phyloP scores from a whole-genome alignment of 2,888 invertebrate species.

The Pseudanteris insignis region DNA sequence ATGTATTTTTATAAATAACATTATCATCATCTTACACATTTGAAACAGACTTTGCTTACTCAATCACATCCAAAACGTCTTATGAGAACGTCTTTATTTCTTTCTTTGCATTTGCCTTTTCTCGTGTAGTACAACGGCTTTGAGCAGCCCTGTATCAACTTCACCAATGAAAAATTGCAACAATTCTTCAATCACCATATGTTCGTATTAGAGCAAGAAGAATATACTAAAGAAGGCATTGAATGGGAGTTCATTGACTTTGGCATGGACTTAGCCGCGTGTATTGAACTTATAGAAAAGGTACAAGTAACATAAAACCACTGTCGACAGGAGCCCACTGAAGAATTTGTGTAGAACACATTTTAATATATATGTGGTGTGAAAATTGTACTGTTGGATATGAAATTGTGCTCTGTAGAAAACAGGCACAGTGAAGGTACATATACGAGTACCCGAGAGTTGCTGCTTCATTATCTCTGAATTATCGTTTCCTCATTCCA shows the following conservation, averaged over 20 bases:
- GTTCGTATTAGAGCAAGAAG: conserved; percentile 97
- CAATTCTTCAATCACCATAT: conserved; percentile 99
- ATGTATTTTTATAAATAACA: conserved; percentile 21
- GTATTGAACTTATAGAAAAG: conserved; percentile 96
- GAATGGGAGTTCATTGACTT: conserved; percentile 97
- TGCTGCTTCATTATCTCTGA: conserved; percentile 29
- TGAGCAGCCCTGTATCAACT: conserved; percentile 98
- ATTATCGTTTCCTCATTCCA: conserved; percentile 6
- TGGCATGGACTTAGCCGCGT: conserved; percentile 94
- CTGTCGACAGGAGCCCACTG: conserved; percentile 1
- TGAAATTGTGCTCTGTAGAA: conserved; percentile 15
- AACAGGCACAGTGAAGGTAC: conserved; percentile 42
- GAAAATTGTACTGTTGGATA: conserved; percentile 23
- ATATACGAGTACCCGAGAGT: conserved; percentile 45
- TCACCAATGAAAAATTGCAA: conserved; percentile 97
- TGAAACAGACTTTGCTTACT: conserved; percentile 14
- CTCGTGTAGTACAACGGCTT: conserved; percentile 85
- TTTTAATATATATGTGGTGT: conserved; percentile 5
- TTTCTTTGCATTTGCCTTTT: conserved; percentile 52
- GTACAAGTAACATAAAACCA: conserved; percentile 69
- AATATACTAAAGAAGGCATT: conserved; percentile 94
- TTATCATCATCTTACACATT: conserved; percentile 19
- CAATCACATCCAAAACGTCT: conserved; percentile 35
- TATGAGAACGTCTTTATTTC: conserved; percentile 42
- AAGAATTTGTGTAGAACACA: conserved; percentile 19